phyloP scores from a whole-genome alignment of 2,113 vertebrate genomes.

The Lepus americanus region DNA sequence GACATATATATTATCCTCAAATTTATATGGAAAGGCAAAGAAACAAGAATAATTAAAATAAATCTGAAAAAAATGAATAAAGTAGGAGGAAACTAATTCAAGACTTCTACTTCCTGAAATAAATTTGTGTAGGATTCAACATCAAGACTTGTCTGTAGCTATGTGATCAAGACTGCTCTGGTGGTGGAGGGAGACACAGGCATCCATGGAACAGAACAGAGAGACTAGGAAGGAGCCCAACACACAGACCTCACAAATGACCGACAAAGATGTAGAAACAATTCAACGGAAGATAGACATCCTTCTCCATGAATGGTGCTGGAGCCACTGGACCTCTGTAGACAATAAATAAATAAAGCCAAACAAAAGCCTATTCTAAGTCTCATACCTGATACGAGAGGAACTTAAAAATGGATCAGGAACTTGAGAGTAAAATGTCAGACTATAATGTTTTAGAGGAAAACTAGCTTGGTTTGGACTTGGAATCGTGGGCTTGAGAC shows the following conservation, averaged over 20 bases:
- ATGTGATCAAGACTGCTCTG: background rate
- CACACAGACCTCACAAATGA: background rate
- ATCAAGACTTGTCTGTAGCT: background rate
- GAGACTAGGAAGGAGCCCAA: background rate
- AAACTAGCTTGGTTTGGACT: background rate
- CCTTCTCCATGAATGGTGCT: background rate
- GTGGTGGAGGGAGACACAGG: background rate
- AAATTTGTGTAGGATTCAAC: background rate
- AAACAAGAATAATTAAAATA: background rate
- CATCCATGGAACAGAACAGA: background rate
- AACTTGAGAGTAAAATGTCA: background rate
- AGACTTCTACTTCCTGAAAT: background rate
- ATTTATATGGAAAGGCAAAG: background rate
- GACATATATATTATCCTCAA: background rate
- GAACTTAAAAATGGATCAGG: background rate
- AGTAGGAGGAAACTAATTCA: background rate
- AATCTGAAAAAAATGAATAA: slow-evolving; percentile 6
- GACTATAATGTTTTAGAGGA: background rate
- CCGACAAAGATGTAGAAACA: background rate
- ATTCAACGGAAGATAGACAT: background rate
- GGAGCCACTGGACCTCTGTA: background rate
- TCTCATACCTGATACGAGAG: background rate
- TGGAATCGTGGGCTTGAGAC: background rate
- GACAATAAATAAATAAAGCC: background rate
- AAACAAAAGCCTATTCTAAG: background rate